Percentiles rank a stretch among this genome's conserved stretches.
Conservation (phyloP, 2,797 vertebrate genomes). For the Cossypha polioptera region DNA sequence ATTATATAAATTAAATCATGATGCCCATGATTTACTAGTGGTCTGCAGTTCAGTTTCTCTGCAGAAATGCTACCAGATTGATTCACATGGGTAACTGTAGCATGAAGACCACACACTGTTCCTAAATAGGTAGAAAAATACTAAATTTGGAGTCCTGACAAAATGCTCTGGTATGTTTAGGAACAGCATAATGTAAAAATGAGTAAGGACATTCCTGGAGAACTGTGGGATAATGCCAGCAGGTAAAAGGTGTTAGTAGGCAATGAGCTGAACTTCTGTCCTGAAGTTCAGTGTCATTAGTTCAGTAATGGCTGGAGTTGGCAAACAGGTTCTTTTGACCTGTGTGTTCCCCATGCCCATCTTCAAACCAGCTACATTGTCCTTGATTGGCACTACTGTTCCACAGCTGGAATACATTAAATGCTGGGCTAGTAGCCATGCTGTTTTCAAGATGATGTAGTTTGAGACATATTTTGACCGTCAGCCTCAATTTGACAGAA, state of each 20-base stretch:
- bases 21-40: not conserved
- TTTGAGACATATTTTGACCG: not conserved
- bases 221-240: not conserved
- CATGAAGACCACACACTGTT: not conserved
- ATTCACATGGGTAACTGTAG: not conserved
- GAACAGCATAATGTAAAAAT: not conserved
- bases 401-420: not conserved
- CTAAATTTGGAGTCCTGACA: not conserved
- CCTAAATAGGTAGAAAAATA: not conserved
- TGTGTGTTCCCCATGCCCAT: fast-evolving
- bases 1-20: not conserved
- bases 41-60: not conserved
- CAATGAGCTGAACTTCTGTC: not conserved
- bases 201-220: not conserved
- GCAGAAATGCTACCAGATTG: not conserved
- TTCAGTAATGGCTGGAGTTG: not conserved
- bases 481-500: not conserved
- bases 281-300: not conserved
- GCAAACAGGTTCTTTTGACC: not conserved
- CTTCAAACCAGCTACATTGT: not conserved
- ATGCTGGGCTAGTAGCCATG: not conserved
- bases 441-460: not conserved
- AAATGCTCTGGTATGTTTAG: not conserved
- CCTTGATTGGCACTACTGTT: not conserved
- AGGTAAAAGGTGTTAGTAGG: not conserved